Evolutionary conservation across 2,113 vertebrate species (phyloP).

Genomic region (Leptocoma aspasia): DNA sequence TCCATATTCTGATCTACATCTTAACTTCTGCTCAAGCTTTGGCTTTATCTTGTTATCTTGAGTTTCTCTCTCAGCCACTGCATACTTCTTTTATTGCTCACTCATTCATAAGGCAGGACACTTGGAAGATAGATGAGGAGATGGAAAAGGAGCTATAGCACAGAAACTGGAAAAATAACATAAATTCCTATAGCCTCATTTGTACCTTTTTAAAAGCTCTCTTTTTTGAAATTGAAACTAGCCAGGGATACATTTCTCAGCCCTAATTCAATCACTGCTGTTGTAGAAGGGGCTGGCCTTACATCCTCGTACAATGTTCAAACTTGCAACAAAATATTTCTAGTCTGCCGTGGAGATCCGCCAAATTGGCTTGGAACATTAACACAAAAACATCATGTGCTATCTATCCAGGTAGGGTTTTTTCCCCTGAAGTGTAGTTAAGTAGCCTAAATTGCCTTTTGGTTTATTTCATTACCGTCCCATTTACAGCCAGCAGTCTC

Average conservation of each 20-base stretch:
- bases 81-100: conserved; percentile 62
- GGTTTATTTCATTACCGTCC: not conserved
- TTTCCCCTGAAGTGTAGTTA: not conserved
- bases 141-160: conserved; percentile 28
- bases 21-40: not conserved
- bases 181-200: conserved; percentile 51
- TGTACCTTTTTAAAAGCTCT: conserved; percentile 28
- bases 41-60: conserved; percentile 46
- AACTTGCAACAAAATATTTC: conserved; percentile 32
- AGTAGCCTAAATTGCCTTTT: conserved; percentile 15
- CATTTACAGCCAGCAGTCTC: not conserved
- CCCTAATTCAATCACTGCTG: not conserved
- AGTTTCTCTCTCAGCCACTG: conserved; percentile 38
- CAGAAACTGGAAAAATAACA: conserved; percentile 56
- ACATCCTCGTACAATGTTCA: not conserved
- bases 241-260: conserved; percentile 16
- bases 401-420: not conserved
- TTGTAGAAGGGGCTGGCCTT: not conserved
- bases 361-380: not conserved
- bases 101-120: conserved; percentile 46
- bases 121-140: conserved; percentile 47
- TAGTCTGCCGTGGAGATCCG: not conserved
- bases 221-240: not conserved
- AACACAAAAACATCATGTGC: not conserved
- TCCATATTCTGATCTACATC: not conserved